A percentile compares a stretch with the other conserved stretches of the same genome.
Evolutionary conservation across 1,140 invertebrate species (phyloP).

Genomic region (Latrodectus geometricus): DNA sequence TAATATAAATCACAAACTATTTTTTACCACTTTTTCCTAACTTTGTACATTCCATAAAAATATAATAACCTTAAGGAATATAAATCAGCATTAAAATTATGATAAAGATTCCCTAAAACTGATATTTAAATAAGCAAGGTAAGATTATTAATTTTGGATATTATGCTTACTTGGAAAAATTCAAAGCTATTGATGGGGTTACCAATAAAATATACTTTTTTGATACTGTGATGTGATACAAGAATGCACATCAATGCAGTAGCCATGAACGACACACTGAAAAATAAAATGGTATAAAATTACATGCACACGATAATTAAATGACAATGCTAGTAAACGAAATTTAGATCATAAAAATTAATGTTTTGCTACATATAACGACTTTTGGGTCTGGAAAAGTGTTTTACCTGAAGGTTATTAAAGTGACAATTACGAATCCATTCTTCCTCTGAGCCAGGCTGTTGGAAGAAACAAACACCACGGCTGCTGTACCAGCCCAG

Average conservation of each 20-base stretch:
- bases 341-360: background rate
- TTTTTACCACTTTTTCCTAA: too few relatives aligned
- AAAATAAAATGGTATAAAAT: background rate
- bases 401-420: conserved; percentile 23
- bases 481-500: conserved; percentile 2
- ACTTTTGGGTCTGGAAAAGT: background rate
- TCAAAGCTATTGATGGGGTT: conserved; percentile 24
- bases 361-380: too few relatives aligned
- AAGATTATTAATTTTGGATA: background rate
- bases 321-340: too few relatives aligned
- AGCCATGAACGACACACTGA: background rate
- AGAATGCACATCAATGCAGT: conserved; percentile 19
- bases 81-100: too few relatives aligned
- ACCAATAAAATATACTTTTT: conserved; percentile 24
- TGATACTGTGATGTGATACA: conserved; percentile 8
- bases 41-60: too few relatives aligned
- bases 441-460: background rate
- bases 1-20: too few relatives aligned
- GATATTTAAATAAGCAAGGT: too few relatives aligned
- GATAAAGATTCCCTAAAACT: too few relatives aligned
- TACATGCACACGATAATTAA: too few relatives aligned
- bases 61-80: too few relatives aligned
- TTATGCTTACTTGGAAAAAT: conserved; percentile 29
- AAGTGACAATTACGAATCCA: conserved; percentile 1
- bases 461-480: background rate